A percentile compares a stretch with the other conserved stretches of the same genome.
phyloP scores from a whole-genome alignment of 2,113 vertebrate species.

The Aepyceros melampus region DNA sequence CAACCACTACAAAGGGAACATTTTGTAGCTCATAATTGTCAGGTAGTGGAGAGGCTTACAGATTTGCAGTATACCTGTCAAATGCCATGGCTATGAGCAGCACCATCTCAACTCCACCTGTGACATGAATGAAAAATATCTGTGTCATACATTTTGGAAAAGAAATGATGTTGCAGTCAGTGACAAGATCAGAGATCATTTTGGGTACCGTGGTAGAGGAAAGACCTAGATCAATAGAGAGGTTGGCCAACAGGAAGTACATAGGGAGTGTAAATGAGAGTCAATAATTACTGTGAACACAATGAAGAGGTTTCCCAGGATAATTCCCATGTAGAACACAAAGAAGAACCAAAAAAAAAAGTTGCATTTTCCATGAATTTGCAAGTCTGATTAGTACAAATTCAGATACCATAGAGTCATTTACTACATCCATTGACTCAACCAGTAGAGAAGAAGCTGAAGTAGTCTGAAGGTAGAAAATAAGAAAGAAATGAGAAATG shows the following conservation, averaged over 20 bases:
- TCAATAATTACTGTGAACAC: slow-evolving; percentile 20
- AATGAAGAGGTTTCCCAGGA: slow-evolving; percentile 37
- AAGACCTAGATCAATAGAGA: slow-evolving; percentile 27
- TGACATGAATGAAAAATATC: slow-evolving; percentile 48
- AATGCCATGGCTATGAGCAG: not conserved
- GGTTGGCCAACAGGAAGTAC: slow-evolving; percentile 39
- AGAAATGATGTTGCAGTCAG: not conserved
- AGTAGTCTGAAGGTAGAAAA: not conserved
- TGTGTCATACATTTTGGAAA: slow-evolving; percentile 30
- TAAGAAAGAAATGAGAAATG: not conserved
- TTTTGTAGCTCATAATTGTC: not conserved
- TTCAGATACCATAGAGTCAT: slow-evolving; percentile 2
- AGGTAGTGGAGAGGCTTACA: slow-evolving; percentile 32
- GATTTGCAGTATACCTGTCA: not conserved
- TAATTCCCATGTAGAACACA: slow-evolving; percentile 19
- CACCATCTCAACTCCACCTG: not conserved
- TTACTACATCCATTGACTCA: not conserved
- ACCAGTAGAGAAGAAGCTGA: not conserved
- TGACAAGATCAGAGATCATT: slow-evolving; percentile 29
- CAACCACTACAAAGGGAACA: not conserved
- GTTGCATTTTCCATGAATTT: not conserved
- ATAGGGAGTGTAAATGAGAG: slow-evolving; percentile 21
- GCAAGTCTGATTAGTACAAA: slow-evolving; percentile 44
- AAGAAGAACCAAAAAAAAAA: not conserved
- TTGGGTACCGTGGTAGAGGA: slow-evolving; percentile 1